phyloP scores from a whole-genome alignment of 2,113 vertebrate genomes.

The Cacatua alba region DNA sequence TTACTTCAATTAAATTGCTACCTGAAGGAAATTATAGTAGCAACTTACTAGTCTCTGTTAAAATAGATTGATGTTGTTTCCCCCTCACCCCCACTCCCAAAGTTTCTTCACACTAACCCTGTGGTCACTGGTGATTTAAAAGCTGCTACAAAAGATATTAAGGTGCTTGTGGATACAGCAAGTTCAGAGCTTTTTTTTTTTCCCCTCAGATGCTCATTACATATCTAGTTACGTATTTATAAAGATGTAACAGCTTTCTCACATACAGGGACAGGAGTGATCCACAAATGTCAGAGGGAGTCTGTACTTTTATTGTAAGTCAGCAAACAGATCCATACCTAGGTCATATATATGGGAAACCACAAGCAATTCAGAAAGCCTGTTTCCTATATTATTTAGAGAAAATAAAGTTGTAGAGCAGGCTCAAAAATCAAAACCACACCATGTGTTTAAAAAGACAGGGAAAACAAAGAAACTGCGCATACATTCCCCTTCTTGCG shows the following conservation, averaged over 20 bases:
- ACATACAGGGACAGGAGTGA: rapidly evolving
- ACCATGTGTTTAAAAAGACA: not conserved
- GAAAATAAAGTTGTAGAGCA: not conserved
- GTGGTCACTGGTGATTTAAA: not conserved
- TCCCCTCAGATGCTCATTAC: not conserved
- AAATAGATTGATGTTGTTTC: not conserved
- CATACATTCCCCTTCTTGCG: not conserved
- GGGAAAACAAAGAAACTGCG: not conserved
- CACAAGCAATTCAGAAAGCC: not conserved
- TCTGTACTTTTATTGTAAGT: not conserved
- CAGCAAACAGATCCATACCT: not conserved
- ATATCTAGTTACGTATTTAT: not conserved
- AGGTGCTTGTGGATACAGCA: not conserved
- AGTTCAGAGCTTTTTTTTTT: not conserved
- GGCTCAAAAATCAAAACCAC: not conserved
- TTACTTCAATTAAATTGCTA: not conserved
- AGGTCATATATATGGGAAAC: not conserved
- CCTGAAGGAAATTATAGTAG: not conserved
- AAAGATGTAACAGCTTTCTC: not conserved
- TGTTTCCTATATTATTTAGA: not conserved
- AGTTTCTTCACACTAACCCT: not conserved
- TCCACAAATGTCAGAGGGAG: not conserved
- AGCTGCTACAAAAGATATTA: not conserved
- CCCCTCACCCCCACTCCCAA: rapidly evolving
- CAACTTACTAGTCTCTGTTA: not conserved